Base-by-base conservation (phyloP, 2,888 invertebrate genomes). In the Cremastobaeus sp. region DNA sequence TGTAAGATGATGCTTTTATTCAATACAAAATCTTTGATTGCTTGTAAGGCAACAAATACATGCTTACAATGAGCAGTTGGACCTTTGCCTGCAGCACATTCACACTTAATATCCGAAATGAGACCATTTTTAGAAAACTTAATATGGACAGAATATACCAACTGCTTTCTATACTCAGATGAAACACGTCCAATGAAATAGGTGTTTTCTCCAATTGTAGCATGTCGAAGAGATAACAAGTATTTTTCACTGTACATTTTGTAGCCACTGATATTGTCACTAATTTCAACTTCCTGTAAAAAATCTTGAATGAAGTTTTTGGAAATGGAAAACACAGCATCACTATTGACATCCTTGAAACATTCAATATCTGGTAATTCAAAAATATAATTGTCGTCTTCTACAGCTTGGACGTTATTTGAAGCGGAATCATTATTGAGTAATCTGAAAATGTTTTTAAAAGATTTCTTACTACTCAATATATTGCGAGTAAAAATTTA, bases 11-110 rank as follows among this genome's bases (percentile, higher is more conserved):
- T 12, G 2, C 12, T 34, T 35, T 68, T 65, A 17, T 57, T 52
- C 11, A 8, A 30, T 0, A 48, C n/a, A 25, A 71, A 54, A 57
- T 76, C 64, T 55, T 39, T 47, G 14, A 72, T 15, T 25, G 52
- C 69, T 17, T 59, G 54, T 21, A 76, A 48, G n/a, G 73, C 68
- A 21, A 60, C 55, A 30, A 47, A 37, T n/a, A 60, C 34, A 37
- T 76, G 76, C 32, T 76, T 73, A 37, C 76, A 76, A 34, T 73
- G 65, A 15, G 73, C 65, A 41, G 21, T 41, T 15, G 54, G 69
- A 9, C 65, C 69, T 14, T 54, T 52, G 20, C 64, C 72, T 32
- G 54, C 76, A 39, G 64, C 57, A 69, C 47, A 73, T 43, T 76
- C 69, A 47, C 74, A 75, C 20, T 41, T 20, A 6, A 20, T 14